A percentile compares a stretch with the other conserved stretches of the same genome.
Conservation (phyloP, 2,113 vertebrate species). For the Megaleporinus macrocephalus region DNA sequence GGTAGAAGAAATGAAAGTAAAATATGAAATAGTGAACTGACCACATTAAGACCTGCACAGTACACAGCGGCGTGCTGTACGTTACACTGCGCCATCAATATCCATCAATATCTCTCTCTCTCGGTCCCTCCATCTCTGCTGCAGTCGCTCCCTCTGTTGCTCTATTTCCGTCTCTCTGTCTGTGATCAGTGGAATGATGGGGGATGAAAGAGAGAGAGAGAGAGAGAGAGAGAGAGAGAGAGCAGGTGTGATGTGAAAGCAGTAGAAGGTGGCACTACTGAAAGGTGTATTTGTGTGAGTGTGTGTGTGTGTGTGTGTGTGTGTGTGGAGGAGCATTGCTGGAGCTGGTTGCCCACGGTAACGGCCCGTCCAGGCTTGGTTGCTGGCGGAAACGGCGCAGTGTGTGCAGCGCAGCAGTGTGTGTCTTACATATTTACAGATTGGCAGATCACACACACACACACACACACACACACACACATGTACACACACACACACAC, state of each 20-base stretch:
- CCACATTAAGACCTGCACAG: too few species aligned
- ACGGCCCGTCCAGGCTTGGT: constrained; percentile 59
- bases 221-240: not conserved
- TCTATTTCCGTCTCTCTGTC: not conserved
- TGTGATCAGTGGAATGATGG: not conserved
- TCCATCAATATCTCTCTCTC: not conserved
- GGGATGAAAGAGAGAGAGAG: too few species aligned
- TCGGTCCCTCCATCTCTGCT: not conserved
- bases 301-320: constrained; percentile 23
- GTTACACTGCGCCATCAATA: too few species aligned
- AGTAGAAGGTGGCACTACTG: constrained; percentile 35
- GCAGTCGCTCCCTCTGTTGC: not conserved
- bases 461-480: constrained; percentile 3
- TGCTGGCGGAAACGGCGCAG: constrained; percentile 16
- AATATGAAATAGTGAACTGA: too few species aligned
- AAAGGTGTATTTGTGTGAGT: constrained; percentile 15
- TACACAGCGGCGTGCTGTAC: too few species aligned
- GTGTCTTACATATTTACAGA: constrained; percentile 62
- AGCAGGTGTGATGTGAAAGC: constrained; percentile 38
- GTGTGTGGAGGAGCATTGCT: constrained; percentile 18
- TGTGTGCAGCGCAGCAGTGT: constrained; percentile 66
- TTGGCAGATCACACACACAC: constrained; percentile 53
- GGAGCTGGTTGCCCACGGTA: constrained; percentile 72
- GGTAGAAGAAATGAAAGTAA: too few species aligned
- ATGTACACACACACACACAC: not conserved